Conservation (phyloP, 2,797 vertebrate species). For the Anableps anableps region DNA sequence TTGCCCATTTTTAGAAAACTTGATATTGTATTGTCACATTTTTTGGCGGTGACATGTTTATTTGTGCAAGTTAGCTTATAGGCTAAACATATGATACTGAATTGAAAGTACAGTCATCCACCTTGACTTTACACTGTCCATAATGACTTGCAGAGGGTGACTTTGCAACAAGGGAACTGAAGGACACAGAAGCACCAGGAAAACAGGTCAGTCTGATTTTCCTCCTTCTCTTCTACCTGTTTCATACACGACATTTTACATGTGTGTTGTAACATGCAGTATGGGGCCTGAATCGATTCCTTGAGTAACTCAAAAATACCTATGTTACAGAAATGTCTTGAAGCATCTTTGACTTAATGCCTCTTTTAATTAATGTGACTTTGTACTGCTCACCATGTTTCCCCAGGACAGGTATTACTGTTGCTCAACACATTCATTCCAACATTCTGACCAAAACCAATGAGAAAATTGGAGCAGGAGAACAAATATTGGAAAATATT, state of each 20-base stretch:
- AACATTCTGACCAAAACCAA: neutral
- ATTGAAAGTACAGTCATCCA: neutral
- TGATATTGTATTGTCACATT: neutral
- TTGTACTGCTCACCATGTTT: no score
- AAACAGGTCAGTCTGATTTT: constrained; percentile 68
- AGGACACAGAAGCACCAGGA: constrained; percentile 59
- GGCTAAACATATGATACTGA: neutral
- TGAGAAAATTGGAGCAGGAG: neutral
- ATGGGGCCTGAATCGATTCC: neutral
- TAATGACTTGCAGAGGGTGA: constrained; percentile 73
- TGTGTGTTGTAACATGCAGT: neutral
- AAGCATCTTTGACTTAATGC: no score
- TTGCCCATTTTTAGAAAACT: neutral
- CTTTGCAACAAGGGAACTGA: constrained; percentile 65
- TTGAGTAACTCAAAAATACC: neutral
- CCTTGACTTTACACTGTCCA: constrained; percentile 14
- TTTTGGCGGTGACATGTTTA: neutral
- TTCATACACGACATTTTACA: neutral
- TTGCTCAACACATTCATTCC: neutral
- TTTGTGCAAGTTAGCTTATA: neutral
- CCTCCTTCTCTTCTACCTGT: neutral
- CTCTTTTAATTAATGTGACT: no score
- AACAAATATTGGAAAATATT: no score
- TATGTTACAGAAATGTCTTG: neutral
- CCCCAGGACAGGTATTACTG: neutral